Conservation (phyloP, 2,888 invertebrate species). For the Campaea margaritaria region DNA sequence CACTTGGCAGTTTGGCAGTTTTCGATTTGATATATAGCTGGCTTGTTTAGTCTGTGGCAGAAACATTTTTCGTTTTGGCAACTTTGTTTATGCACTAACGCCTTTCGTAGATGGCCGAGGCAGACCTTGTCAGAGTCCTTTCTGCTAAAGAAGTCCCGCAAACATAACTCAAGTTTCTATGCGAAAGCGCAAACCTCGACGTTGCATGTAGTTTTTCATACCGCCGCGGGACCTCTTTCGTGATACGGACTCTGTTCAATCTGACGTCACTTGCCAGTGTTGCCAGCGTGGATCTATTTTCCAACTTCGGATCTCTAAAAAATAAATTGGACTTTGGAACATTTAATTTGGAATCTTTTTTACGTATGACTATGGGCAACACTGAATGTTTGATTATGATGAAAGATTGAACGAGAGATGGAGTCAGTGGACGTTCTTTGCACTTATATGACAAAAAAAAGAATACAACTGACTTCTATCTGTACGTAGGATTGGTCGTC, state of each 20-base stretch:
- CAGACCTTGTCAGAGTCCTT: not conserved
- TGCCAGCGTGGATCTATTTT: no score
- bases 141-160: not conserved
- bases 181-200: no score
- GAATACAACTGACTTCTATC: not conserved
- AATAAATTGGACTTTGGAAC: no score
- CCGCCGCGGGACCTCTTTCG: no score
- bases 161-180: no score
- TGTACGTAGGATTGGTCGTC: not conserved
- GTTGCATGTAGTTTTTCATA: no score
- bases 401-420: not conserved
- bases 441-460: not conserved
- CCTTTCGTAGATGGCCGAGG: slow-evolving; percentile 1
- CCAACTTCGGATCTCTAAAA: no score
- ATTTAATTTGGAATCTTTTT: no score
- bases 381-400: no score
- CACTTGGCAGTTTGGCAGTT: slow-evolving; percentile 35
- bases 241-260: no score
- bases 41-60: slow-evolving; percentile 55
- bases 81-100: slow-evolving; percentile 19
- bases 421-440: not conserved
- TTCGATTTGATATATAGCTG: slow-evolving; percentile 34
- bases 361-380: no score
- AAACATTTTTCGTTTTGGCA: slow-evolving; percentile 56
- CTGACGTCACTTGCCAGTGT: no score